Conservation (phyloP, 2,113 vertebrate genomes). For the Spea multiplicata region DNA sequence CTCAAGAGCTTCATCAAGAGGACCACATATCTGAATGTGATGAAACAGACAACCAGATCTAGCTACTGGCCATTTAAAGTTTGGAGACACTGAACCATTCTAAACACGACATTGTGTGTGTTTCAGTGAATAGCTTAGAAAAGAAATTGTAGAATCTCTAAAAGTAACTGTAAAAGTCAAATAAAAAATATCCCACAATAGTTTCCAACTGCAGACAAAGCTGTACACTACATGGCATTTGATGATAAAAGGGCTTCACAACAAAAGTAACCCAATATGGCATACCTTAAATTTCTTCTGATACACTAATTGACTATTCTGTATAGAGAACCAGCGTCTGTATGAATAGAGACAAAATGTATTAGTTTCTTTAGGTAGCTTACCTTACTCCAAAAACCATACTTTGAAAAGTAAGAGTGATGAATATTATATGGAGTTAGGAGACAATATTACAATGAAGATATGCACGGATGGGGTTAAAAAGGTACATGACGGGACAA, state of each 20-base stretch:
- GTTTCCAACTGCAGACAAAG: not conserved
- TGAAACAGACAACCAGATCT: too few relatives aligned
- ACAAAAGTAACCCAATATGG: not conserved
- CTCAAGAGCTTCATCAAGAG: too few relatives aligned
- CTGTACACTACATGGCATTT: not conserved
- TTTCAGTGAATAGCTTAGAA: not conserved
- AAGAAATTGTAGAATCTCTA: not conserved
- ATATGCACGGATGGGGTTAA: not conserved
- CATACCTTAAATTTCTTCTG: slow-evolving; percentile 98
- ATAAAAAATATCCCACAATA: not conserved
- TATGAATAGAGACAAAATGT: slow-evolving; percentile 53
- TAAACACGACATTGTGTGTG: too few relatives aligned
- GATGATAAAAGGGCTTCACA: too few relatives aligned
- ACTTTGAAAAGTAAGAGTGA: not conserved
- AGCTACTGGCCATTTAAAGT: too few relatives aligned
- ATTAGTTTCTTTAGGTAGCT: not conserved
- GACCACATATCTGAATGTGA: too few relatives aligned
- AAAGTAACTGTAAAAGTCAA: not conserved
- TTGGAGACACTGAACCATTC: too few relatives aligned
- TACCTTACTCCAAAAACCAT: not conserved
- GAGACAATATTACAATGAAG: not conserved
- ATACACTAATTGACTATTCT: slow-evolving; percentile 98
- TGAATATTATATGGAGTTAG: not conserved
- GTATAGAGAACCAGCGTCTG: slow-evolving; percentile 99
- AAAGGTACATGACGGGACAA: not conserved